Conservation (phyloP, 2,888 invertebrate genomes). For the Timandra comae region DNA sequence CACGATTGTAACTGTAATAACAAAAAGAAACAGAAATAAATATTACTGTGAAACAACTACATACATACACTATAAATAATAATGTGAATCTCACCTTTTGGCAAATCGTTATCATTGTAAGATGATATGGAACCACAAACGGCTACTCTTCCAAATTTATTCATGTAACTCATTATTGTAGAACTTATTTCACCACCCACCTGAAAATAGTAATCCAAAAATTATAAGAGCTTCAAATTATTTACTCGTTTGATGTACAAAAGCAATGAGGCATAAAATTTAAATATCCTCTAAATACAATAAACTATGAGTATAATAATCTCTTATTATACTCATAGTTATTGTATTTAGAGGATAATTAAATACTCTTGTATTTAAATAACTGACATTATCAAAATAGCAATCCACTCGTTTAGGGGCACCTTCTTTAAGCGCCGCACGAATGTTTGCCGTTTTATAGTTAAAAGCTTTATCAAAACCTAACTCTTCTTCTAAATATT, state of each 20-base stretch:
- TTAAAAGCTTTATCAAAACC: constrained; percentile 84
- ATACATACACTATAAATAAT: too few relatives aligned
- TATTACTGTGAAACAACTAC: too few relatives aligned
- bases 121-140: constrained; percentile 83
- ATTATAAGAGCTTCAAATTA: too few relatives aligned
- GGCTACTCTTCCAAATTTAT: constrained; percentile 78
- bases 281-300: not conserved
- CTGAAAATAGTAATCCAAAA: constrained; percentile 49
- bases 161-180: constrained; percentile 81
- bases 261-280: not conserved
- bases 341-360: too few relatives aligned
- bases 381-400: constrained; percentile 86
- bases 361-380: too few relatives aligned
- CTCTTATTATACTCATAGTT: too few relatives aligned
- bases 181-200: constrained; percentile 84
- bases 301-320: not conserved
- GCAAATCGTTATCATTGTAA: constrained; percentile 72
- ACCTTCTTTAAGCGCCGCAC: constrained; percentile 75
- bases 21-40: constrained; percentile 2
- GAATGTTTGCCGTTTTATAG: constrained; percentile 81
- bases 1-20: constrained; percentile 59
- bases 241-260: not conserved
- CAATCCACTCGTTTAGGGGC: constrained; percentile 84
- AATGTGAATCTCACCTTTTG: constrained; percentile 46
- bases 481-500: constrained; percentile 80